Evolutionary conservation across 2,113 vertebrate genomes (phyloP).

Genomic region (Alosa alosa): DNA sequence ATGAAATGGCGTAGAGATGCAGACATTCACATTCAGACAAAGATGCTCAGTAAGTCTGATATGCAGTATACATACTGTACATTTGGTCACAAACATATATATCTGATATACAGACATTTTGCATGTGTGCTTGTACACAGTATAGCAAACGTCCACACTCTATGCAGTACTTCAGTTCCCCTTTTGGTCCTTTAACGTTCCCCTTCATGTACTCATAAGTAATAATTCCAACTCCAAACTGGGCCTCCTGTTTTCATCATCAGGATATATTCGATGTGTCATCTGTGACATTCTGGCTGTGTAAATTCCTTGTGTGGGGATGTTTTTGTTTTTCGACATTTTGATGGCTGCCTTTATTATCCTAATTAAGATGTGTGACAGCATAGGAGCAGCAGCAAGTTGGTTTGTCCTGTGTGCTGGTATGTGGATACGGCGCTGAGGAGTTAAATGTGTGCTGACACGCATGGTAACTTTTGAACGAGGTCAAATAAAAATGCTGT

Average conservation of each 20-base stretch:
- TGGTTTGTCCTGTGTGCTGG: background rate
- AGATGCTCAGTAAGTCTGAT: background rate
- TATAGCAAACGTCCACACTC: background rate
- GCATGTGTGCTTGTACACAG: background rate
- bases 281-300: background rate
- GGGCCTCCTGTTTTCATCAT: background rate
- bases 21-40: background rate
- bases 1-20: background rate
- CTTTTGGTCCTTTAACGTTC: background rate
- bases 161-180: background rate
- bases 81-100: too few relatives aligned
- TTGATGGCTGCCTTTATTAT: background rate
- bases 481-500: slow-evolving; percentile 7
- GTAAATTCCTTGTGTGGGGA: background rate
- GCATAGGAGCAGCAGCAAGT: background rate
- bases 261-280: background rate
- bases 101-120: background rate
- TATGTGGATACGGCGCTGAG: background rate
- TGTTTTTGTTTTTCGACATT: background rate
- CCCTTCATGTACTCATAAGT: background rate
- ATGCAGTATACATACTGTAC: too few relatives aligned
- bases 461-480: background rate
- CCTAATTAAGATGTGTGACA: background rate
- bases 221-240: background rate
- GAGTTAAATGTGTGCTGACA: background rate